Percentiles rank a stretch among this genome's conserved stretches.
phyloP scores from a whole-genome alignment of 2,797 vertebrate genomes.

The Eospalax fontanierii region DNA sequence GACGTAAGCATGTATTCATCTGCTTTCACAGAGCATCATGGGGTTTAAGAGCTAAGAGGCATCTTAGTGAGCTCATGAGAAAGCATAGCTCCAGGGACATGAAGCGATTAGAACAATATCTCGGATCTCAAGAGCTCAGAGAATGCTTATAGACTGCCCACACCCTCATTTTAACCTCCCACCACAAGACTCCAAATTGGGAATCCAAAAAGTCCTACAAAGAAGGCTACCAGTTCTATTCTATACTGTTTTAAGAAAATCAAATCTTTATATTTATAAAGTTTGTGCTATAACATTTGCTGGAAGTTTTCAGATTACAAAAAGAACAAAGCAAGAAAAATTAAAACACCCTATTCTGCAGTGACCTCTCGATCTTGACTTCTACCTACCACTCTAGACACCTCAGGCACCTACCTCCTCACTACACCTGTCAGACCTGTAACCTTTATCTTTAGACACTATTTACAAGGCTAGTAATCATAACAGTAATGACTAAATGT shows the following conservation, averaged over 20 bases:
- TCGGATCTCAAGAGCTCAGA: constrained; percentile 3
- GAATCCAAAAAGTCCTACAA: background rate
- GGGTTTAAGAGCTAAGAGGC: background rate
- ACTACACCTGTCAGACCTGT: too few relatives aligned
- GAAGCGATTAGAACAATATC: background rate
- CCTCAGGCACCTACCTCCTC: background rate
- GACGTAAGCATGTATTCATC: constrained; percentile 90
- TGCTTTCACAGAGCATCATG: background rate
- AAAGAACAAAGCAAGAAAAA: background rate
- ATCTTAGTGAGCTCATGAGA: background rate
- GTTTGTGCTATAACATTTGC: background rate
- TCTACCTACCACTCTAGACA: background rate
- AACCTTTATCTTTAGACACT: background rate
- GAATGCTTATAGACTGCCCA: background rate
- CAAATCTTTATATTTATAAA: background rate
- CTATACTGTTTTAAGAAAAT: background rate
- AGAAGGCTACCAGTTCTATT: background rate
- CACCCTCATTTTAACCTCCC: too few relatives aligned
- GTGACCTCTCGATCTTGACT: background rate
- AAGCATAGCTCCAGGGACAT: background rate
- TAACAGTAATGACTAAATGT: background rate
- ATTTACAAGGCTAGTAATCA: background rate
- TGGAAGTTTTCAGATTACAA: background rate
- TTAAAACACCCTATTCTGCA: background rate
- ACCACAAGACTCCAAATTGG: background rate